These are phyloP conservation scores for Scaptomyza reducta DNA, from an alignment of 2,888 invertebrate genomes.

Conservation along the genomic window DNA sequence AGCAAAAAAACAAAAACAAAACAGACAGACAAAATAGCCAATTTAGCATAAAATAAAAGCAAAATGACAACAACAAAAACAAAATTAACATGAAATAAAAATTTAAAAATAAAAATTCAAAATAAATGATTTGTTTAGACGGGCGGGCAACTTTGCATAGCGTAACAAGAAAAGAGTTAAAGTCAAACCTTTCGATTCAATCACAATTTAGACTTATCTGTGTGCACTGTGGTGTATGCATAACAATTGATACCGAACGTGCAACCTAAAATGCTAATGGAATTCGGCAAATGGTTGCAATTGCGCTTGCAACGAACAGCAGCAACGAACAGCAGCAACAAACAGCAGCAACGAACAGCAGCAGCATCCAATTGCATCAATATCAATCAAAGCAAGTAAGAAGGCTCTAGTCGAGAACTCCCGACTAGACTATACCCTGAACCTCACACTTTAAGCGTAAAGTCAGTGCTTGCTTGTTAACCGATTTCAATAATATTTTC, in stretches of 20 bases:
- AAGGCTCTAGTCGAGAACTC: no score
- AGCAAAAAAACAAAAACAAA: conserved; percentile 6
- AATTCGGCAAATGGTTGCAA: conserved; percentile 30
- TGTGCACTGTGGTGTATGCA: conserved; percentile 2
- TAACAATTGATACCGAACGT: conserved; percentile 33
- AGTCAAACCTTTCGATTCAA: background rate
- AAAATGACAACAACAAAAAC: conserved; percentile 36
- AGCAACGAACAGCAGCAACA: conserved; percentile 1
- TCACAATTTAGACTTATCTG: conserved; percentile 1
- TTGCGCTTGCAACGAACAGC: conserved; percentile 20
- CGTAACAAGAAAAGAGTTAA: background rate
- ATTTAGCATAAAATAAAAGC: conserved; percentile 74
- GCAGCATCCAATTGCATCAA: conserved; percentile 43
- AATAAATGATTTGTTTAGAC: conserved; percentile 20
- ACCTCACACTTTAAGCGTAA: no score
- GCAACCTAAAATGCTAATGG: conserved; percentile 37
- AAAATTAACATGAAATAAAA: conserved; percentile 56
- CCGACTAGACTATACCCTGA: no score
- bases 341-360: background rate
- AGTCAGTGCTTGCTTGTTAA: no score
- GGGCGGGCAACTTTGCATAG: background rate
- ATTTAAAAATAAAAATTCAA: conserved; percentile 62
- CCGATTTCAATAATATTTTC: no score
- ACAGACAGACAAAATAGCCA: conserved; percentile 65
- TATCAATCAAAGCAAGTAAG: conserved; percentile 36